phyloP scores from a whole-genome alignment of 2,113 vertebrate genomes.

The Lota lota region DNA sequence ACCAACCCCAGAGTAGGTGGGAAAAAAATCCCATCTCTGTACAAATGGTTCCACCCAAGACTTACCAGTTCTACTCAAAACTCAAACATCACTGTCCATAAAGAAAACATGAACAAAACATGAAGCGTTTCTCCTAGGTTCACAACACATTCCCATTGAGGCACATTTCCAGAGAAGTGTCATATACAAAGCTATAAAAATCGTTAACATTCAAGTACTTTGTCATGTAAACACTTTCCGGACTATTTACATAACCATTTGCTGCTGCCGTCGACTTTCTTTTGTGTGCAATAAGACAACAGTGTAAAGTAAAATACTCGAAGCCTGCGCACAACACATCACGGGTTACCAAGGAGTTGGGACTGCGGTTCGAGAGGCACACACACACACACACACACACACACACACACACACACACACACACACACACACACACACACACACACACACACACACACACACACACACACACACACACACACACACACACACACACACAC shows the following conservation, averaged over 20 bases:
- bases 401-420: no score
- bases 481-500: no score
- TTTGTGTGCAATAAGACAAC: conserved; percentile 69
- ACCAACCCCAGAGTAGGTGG: conserved; percentile 25
- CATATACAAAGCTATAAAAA: conserved; percentile 59
- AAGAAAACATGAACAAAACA: conserved; percentile 32
- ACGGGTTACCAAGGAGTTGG: conserved; percentile 14
- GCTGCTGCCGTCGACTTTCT: conserved; percentile 45
- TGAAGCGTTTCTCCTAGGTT: conserved; percentile 65
- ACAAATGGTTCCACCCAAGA: conserved; percentile 38
- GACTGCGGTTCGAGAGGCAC: background rate
- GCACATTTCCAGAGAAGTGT: conserved; percentile 72
- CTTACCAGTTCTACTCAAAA: conserved; percentile 43
- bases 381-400: no score
- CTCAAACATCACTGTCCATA: conserved; percentile 14
- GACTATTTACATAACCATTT: conserved; percentile 61
- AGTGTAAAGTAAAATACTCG: conserved; percentile 45
- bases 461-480: no score
- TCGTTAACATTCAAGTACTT: conserved; percentile 74
- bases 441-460: no score
- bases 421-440: no score
- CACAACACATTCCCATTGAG: conserved; percentile 70
- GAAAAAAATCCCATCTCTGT: conserved; percentile 16
- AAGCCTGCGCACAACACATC: conserved; percentile 24
- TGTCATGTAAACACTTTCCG: conserved; percentile 74